These are phyloP conservation scores for Porites evermanni DNA, from an alignment of 92 coral and sea anemone genomes.

Conservation along the genomic window DNA sequence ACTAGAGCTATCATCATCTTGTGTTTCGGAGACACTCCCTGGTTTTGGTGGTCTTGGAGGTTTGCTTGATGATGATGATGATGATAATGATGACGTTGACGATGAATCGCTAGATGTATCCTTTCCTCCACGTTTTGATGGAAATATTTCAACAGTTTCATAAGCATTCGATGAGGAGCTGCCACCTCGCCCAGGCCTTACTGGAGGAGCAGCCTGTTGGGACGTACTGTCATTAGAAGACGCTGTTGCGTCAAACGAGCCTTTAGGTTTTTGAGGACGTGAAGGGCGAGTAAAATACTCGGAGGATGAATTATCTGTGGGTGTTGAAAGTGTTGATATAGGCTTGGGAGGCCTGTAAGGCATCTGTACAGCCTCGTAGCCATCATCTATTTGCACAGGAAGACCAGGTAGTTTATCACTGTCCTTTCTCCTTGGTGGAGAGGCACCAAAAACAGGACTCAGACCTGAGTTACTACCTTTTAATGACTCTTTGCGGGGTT, in stretches of 20 bases:
- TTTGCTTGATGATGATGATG: neutral
- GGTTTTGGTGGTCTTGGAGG: constrained; percentile 45
- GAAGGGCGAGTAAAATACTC: neutral
- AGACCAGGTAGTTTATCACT: constrained; percentile 40
- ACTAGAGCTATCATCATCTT: constrained; percentile 21
- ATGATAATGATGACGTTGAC: neutral
- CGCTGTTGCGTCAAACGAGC: neutral
- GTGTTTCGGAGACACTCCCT: neutral
- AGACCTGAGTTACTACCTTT: constrained; percentile 1
- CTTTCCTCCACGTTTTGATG: neutral
- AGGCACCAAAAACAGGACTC: neutral
- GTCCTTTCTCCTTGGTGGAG: constrained; percentile 44
- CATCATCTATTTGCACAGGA: constrained; percentile 37
- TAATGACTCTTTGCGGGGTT: constrained; percentile 9
- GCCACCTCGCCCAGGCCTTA: constrained; percentile 5
- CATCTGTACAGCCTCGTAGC: constrained; percentile 31
- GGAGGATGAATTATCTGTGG: neutral
- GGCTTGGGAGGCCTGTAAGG: constrained; percentile 21
- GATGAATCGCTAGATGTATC: neutral
- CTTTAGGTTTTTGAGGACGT: constrained; percentile 25
- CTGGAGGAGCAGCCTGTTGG: constrained; percentile 8
- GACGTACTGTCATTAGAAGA: constrained; percentile 6
- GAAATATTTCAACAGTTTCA: constrained; percentile 51
- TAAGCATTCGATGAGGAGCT: constrained; percentile 47
- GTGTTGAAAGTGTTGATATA: neutral